These are phyloP conservation scores for Paramormyrops kingsleyae DNA, from an alignment of 2,113 vertebrate genomes.

Conservation along the genomic window DNA sequence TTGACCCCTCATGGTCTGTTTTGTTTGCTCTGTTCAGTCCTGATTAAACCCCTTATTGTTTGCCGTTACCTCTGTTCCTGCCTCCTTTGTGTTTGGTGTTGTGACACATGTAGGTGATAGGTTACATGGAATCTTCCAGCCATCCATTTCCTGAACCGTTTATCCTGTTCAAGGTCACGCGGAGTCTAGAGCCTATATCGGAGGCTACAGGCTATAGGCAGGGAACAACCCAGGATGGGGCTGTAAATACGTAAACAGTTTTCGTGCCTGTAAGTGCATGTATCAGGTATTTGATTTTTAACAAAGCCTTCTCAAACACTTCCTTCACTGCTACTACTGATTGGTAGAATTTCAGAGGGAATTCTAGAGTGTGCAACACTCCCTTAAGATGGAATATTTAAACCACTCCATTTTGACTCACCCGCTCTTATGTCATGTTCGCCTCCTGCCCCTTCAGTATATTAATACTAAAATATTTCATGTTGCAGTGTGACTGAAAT, in stretches of 20 bases:
- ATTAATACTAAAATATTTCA: slow-evolving; percentile 57
- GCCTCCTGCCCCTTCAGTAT: slow-evolving; percentile 48
- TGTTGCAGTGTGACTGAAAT: slow-evolving; percentile 63
- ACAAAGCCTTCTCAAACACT: neutral
- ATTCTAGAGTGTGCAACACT: neutral
- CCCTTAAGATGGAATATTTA: slow-evolving; percentile 55
- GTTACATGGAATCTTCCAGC: too few relatives aligned
- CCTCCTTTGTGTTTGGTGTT: too few relatives aligned
- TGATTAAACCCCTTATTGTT: too few relatives aligned
- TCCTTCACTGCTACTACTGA: neutral
- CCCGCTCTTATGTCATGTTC: slow-evolving; percentile 51
- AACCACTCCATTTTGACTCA: slow-evolving; percentile 56
- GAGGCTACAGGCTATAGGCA: too few relatives aligned
- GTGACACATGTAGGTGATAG: too few relatives aligned
- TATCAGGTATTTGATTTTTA: neutral
- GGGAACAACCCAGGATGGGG: too few relatives aligned
- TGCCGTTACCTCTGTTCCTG: too few relatives aligned
- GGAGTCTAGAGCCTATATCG: too few relatives aligned
- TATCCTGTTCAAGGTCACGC: too few relatives aligned
- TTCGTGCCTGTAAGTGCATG: neutral
- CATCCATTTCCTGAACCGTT: too few relatives aligned
- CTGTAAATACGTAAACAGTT: neutral
- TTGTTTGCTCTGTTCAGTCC: too few relatives aligned
- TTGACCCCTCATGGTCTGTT: too few relatives aligned
- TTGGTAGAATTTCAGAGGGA: neutral